Conservation (phyloP, 2,113 vertebrate genomes). For the Phoenicopterus ruber region DNA sequence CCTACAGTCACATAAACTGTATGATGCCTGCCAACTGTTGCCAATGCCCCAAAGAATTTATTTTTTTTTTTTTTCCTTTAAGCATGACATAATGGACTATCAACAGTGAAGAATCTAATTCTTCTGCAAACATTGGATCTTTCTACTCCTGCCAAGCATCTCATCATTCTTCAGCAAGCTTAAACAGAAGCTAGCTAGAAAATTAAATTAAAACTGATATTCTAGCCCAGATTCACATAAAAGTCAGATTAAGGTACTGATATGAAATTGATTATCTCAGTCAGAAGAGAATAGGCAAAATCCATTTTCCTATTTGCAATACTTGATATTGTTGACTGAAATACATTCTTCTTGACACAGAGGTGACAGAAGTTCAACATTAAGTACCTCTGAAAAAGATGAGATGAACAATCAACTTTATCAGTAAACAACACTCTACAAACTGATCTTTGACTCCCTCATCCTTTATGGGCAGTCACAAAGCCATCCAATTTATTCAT, state of each 20-base stretch:
- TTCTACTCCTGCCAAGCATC: background rate
- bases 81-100: background rate
- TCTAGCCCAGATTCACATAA: background rate
- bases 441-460: background rate
- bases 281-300: background rate
- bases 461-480: background rate
- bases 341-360: background rate
- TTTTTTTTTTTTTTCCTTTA: background rate
- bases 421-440: background rate
- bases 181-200: background rate
- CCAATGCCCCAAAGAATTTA: background rate
- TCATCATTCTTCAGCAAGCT: background rate
- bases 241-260: background rate
- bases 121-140: background rate
- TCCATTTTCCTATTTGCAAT: background rate
- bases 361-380: background rate
- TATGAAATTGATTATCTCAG: rapidly evolving
- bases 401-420: background rate
- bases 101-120: background rate
- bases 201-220: background rate
- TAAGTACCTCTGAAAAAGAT: background rate
- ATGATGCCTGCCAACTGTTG: background rate
- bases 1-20: background rate
- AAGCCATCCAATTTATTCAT: background rate
- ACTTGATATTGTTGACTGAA: background rate